phyloP scores from a whole-genome alignment of 2,888 invertebrate species.

The Torymus texanus region DNA sequence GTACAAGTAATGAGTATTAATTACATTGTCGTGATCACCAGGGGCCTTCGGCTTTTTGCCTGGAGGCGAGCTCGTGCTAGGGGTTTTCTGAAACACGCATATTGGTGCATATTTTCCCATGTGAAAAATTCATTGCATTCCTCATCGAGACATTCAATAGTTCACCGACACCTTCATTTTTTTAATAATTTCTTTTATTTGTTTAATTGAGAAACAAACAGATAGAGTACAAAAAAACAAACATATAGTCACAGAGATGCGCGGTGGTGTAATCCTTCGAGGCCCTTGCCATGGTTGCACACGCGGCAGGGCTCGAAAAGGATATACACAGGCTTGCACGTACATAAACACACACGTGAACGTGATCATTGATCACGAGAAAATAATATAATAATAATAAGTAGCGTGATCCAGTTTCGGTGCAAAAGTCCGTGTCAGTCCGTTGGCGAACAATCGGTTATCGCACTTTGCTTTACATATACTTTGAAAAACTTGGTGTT shows the following conservation, averaged over 20 bases:
- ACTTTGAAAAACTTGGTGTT: neutral
- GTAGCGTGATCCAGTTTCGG: slow-evolving; percentile 23
- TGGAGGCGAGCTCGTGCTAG: slow-evolving; percentile 74
- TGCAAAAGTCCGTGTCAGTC: slow-evolving; percentile 39
- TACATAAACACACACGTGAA: slow-evolving; percentile 9
- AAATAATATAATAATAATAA: slow-evolving; percentile 13
- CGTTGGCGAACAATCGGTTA: slow-evolving; percentile 11
- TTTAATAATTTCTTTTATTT: neutral
- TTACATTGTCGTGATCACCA: slow-evolving; percentile 74
- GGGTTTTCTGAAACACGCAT: slow-evolving; percentile 74
- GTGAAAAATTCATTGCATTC: slow-evolving; percentile 6
- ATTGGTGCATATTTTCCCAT: slow-evolving; percentile 59
- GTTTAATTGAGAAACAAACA: slow-evolving; percentile 33
- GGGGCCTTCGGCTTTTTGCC: slow-evolving; percentile 74
- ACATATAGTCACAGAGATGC: slow-evolving; percentile 20
- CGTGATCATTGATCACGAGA: slow-evolving; percentile 22
- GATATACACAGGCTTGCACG: slow-evolving; percentile 1
- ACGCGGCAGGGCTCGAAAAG: no score
- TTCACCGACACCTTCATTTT: slow-evolving; percentile 25
- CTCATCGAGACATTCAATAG: slow-evolving; percentile 14
- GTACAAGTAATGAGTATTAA: slow-evolving; percentile 73
- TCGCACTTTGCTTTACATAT: neutral
- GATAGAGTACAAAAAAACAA: slow-evolving; percentile 8
- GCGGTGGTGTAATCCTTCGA: neutral
- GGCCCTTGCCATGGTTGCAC: neutral